Conservation (phyloP, 1,140 invertebrate genomes). For the Bathynomus jamesi region DNA sequence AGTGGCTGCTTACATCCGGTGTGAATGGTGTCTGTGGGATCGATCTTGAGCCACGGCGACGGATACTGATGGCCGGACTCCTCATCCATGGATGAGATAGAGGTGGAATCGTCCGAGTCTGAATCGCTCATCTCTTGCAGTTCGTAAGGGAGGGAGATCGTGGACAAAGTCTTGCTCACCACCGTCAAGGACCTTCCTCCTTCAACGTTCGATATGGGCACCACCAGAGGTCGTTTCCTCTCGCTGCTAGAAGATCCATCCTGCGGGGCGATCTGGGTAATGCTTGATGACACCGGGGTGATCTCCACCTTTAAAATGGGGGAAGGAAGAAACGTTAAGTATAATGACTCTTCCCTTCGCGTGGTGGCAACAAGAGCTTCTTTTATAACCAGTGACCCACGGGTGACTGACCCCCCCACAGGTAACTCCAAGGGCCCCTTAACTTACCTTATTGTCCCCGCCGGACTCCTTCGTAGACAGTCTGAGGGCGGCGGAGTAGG, state of each 20-base stretch:
- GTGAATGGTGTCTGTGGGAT: constrained; percentile 19
- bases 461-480: not conserved
- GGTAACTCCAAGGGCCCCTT: not conserved
- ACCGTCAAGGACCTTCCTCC: no score
- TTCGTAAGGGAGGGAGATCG: not conserved
- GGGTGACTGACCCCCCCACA: no score
- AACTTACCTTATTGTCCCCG: not conserved
- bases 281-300: not conserved
- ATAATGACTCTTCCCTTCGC: no score
- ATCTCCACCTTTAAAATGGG: not conserved
- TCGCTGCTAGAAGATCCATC: not conserved
- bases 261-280: no score
- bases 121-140: constrained; percentile 23
- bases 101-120: constrained; percentile 25
- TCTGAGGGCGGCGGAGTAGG: not conserved
- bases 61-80: constrained; percentile 20
- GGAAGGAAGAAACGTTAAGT: no score
- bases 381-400: no score
- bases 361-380: no score
- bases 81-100: constrained; percentile 21
- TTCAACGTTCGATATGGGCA: not conserved
- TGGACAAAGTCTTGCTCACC: not conserved
- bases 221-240: not conserved
- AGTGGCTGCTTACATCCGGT: constrained; percentile 24
- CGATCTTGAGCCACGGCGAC: constrained; percentile 24